These are phyloP conservation scores for Galemys pyrenaicus DNA, from an alignment of 2,113 vertebrate genomes.

Conservation along the genomic window DNA sequence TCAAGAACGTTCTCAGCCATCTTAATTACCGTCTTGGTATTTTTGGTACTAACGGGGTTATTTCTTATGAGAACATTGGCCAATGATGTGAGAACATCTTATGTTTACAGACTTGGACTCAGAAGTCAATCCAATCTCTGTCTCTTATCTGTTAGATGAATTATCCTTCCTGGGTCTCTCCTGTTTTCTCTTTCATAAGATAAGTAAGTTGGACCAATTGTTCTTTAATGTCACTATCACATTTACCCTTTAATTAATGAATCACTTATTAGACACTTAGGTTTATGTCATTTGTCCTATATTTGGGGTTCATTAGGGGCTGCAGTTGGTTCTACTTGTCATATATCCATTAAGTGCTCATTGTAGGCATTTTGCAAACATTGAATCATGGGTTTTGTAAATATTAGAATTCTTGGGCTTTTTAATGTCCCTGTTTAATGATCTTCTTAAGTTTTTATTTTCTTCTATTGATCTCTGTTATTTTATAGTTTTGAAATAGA, in stretches of 20 bases:
- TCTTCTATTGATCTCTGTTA: not conserved
- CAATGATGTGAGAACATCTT: not conserved
- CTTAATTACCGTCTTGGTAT: not conserved
- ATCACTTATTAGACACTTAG: not conserved
- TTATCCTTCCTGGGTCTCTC: not conserved
- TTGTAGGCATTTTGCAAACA: not conserved
- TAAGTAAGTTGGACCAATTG: not conserved
- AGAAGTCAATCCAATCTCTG: not conserved
- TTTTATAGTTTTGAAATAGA: not conserved
- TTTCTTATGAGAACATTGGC: not conserved
- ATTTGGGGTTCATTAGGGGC: not conserved
- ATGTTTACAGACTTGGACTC: not conserved
- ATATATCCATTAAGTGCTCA: not conserved
- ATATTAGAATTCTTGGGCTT: not conserved
- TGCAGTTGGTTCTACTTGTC: not conserved
- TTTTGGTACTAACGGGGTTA: not conserved
- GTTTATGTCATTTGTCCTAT: not conserved
- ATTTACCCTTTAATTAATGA: not conserved
- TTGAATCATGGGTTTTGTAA: not conserved
- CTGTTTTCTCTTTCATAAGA: not conserved
- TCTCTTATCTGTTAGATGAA: not conserved
- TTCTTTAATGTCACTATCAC: not conserved
- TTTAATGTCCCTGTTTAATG: not conserved
- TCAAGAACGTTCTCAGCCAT: not conserved
- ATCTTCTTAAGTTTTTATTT: conserved; percentile 13